Evolutionary conservation across 2,113 vertebrate genomes (phyloP).

Genomic region (Heterotis niloticus): DNA sequence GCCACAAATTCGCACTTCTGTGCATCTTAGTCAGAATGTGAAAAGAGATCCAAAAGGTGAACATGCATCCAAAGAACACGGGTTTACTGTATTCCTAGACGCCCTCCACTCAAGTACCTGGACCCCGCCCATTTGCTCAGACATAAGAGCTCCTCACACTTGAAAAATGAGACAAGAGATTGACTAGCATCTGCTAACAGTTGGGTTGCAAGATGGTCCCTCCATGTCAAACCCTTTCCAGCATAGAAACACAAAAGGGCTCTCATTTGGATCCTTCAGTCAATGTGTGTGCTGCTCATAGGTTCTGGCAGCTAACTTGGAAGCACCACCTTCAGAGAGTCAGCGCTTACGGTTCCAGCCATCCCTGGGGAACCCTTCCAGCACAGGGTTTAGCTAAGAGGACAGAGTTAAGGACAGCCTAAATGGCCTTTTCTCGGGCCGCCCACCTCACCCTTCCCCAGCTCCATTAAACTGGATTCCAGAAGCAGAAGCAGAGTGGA

Average conservation of each 20-base stretch:
- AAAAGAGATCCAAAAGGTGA: too few relatives aligned
- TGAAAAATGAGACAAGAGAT: constrained; percentile 2
- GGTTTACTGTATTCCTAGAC: too few relatives aligned
- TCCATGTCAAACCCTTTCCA: constrained; percentile 47
- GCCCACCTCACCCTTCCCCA: too few relatives aligned
- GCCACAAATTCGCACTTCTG: neutral
- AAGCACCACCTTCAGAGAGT: too few relatives aligned
- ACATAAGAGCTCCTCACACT: neutral
- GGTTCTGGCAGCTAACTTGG: too few relatives aligned
- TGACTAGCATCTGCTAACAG: neutral
- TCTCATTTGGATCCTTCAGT: constrained; percentile 39
- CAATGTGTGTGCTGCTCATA: neutral
- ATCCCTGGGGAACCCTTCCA: too few relatives aligned
- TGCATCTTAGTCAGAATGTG: neutral
- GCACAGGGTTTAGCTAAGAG: too few relatives aligned
- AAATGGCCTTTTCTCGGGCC: too few relatives aligned
- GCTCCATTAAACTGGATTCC: neutral
- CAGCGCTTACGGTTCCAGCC: too few relatives aligned
- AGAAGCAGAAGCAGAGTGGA: neutral
- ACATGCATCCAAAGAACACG: too few relatives aligned
- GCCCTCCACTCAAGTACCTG: neutral
- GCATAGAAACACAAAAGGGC: constrained; percentile 59
- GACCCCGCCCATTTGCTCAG: neutral
- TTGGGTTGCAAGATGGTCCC: neutral
- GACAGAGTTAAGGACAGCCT: too few relatives aligned